phyloP scores from a whole-genome alignment of 2,113 vertebrate species.

The Pipa parva region DNA sequence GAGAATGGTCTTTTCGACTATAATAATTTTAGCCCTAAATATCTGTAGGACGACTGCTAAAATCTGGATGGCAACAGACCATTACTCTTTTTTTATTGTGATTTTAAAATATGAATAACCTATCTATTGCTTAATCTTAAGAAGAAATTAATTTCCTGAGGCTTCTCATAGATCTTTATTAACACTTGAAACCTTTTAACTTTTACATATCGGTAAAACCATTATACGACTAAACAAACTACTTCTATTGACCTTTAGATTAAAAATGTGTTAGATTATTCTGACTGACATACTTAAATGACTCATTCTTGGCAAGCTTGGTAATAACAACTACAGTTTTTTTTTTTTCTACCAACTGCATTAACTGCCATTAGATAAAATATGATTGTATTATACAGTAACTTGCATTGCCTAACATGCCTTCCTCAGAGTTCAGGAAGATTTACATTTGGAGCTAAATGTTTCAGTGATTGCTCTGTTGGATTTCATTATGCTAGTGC shows the following conservation, averaged over 20 bases:
- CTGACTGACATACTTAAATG: constrained; percentile 68
- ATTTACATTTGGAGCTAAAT: constrained; percentile 76
- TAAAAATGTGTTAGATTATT: constrained; percentile 67
- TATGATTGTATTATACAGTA: constrained; percentile 63
- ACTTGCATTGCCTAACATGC: constrained; percentile 58
- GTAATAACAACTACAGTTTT: constrained; percentile 63
- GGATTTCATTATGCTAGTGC: constrained; percentile 70
- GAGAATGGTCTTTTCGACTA: too few relatives aligned
- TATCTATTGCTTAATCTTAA: constrained; percentile 57
- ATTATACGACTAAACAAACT: constrained; percentile 57
- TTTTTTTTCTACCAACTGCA: constrained; percentile 50
- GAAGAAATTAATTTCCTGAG: constrained; percentile 61
- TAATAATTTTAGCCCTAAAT: too few relatives aligned
- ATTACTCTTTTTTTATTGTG: not conserved
- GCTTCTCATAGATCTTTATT: constrained; percentile 51
- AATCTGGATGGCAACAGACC: too few relatives aligned
- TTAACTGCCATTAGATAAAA: constrained; percentile 63
- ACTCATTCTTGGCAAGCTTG: constrained; percentile 67
- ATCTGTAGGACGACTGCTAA: too few relatives aligned
- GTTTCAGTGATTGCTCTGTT: constrained; percentile 76
- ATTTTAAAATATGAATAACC: constrained; percentile 52
- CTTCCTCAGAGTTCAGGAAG: constrained; percentile 69
- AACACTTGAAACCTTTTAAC: constrained; percentile 60
- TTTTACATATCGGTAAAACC: constrained; percentile 58
- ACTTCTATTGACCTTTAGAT: constrained; percentile 69